phyloP scores from a whole-genome alignment of 2,888 invertebrate genomes.

The Trachelus iudaicus region DNA sequence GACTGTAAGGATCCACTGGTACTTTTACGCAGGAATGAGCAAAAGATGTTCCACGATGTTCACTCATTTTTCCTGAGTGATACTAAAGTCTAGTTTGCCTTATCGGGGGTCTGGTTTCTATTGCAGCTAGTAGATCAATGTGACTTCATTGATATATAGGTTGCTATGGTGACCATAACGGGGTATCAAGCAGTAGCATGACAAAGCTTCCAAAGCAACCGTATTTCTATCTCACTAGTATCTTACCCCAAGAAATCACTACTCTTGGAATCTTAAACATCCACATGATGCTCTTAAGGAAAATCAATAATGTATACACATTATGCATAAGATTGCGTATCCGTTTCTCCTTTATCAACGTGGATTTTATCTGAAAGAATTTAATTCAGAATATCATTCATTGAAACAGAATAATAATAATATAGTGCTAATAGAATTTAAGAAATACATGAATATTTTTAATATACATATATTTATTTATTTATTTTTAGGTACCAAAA shows the following conservation, averaged over 20 bases:
- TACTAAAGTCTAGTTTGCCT: background rate
- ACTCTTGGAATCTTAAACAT: background rate
- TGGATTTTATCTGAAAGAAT: background rate
- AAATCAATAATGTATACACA: too few species aligned
- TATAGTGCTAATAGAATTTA: background rate
- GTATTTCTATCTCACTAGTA: background rate
- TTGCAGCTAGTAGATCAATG: conserved; percentile 28
- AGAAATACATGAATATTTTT: too few species aligned
- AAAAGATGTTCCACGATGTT: conserved; percentile 74
- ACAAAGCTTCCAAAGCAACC: background rate
- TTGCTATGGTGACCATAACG: conserved; percentile 36
- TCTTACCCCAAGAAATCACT: background rate
- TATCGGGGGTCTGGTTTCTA: background rate
- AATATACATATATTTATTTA: too few species aligned
- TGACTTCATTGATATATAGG: conserved; percentile 24
- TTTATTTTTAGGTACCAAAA: background rate
- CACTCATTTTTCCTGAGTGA: conserved; percentile 58
- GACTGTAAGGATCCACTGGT: conserved; percentile 78
- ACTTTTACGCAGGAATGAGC: conserved; percentile 78
- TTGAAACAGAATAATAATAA: background rate
- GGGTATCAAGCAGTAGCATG: background rate
- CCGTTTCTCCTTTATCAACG: background rate
- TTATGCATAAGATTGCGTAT: background rate
- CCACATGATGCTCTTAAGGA: background rate
- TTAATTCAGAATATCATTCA: background rate